Conservation (phyloP, 2,113 vertebrate genomes). For the Takifugu flavidus region DNA sequence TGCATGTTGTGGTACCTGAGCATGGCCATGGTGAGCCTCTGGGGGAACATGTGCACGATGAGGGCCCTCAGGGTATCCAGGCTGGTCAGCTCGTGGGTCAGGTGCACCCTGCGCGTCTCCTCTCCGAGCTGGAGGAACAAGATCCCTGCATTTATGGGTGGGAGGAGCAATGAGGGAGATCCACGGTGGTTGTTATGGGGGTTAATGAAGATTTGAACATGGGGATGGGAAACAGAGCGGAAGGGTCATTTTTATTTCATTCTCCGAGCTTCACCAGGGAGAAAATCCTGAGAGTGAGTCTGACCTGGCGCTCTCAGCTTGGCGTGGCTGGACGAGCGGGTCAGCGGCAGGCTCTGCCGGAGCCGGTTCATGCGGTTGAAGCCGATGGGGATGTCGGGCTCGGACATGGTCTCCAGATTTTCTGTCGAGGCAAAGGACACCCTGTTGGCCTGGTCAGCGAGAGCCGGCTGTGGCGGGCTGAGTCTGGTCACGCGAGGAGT, state of each 20-base stretch:
- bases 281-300: neutral
- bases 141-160: conserved; percentile 76
- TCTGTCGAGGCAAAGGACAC: conserved; percentile 91
- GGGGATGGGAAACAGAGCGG: conserved; percentile 21
- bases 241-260: too few species aligned
- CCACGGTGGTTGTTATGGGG: too few species aligned
- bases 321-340: conserved; percentile 92
- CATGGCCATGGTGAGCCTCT: conserved; percentile 97
- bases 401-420: conserved; percentile 94
- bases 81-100: conserved; percentile 97
- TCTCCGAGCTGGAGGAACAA: conserved; percentile 97
- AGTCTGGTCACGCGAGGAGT: conserved; percentile 87
- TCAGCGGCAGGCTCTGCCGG: conserved; percentile 92
- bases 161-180: conserved; percentile 1
- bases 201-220: neutral
- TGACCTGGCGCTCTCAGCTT: conserved; percentile 93
- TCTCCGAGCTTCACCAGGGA: too few species aligned
- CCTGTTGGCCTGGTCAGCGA: conserved; percentile 88
- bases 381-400: conserved; percentile 88
- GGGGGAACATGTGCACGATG: conserved; percentile 98
- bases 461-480: conserved; percentile 79
- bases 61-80: conserved; percentile 96
- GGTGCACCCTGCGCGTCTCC: conserved; percentile 91
- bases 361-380: conserved; percentile 98
- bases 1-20: conserved; percentile 72